Conservation (phyloP, 2,113 vertebrate species). For the Oryzias celebensis region DNA sequence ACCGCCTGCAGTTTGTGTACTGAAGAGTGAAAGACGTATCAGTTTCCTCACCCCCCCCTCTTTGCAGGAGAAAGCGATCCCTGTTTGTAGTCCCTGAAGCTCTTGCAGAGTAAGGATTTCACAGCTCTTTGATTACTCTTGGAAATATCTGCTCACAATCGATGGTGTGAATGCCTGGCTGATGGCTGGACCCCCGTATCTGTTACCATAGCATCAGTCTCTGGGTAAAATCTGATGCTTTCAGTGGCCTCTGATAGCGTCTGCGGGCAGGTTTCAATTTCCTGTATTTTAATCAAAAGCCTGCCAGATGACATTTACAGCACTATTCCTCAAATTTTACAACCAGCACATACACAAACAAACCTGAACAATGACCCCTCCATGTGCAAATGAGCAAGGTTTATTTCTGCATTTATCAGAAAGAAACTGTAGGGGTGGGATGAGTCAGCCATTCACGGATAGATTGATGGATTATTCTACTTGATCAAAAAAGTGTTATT, state of each 20-base stretch:
- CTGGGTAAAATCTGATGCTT: constrained; percentile 56
- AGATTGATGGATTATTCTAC: too few species aligned
- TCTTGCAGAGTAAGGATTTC: constrained; percentile 62
- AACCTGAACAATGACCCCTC: not conserved
- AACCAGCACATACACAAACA: constrained; percentile 7
- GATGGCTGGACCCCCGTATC: constrained; percentile 52
- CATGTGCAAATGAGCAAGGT: not conserved
- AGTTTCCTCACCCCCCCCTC: constrained; percentile 59
- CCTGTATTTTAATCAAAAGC: constrained; percentile 52
- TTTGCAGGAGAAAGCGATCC: constrained; percentile 66
- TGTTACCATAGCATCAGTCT: constrained; percentile 67
- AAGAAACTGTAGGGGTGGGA: not conserved
- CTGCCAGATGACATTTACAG: constrained; percentile 25
- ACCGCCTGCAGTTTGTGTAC: constrained; percentile 22
- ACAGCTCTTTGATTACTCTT: constrained; percentile 73
- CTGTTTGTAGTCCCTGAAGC: constrained; percentile 66
- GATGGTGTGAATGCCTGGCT: constrained; percentile 56
- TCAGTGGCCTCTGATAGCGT: constrained; percentile 50
- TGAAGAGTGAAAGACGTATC: constrained; percentile 42
- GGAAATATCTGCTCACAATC: constrained; percentile 73
- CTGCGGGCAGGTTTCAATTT: constrained; percentile 50
- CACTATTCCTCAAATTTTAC: constrained; percentile 5
- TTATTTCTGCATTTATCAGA: not conserved
- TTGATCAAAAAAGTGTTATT: not conserved
- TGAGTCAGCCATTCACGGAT: too few species aligned